Evolutionary conservation across 2,797 vertebrate species (phyloP).

Genomic region (Acrossocheilus wenchowensis): DNA sequence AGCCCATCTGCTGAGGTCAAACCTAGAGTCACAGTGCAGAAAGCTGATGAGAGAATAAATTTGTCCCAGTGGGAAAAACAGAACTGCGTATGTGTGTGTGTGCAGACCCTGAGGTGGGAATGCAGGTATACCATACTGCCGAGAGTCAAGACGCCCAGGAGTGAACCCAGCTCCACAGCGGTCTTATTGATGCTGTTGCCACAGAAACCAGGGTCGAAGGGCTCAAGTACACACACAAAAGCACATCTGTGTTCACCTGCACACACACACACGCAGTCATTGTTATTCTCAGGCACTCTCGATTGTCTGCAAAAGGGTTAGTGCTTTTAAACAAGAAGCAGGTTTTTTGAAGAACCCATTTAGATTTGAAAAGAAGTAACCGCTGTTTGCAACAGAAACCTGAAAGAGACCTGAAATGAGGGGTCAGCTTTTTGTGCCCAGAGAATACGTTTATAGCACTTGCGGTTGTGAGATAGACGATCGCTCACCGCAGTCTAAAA

Average conservation of each 20-base stretch:
- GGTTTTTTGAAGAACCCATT: conserved; percentile 30
- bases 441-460: conserved; percentile 16
- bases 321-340: conserved; percentile 49
- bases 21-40: conserved; percentile 35
- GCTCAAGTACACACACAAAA: conserved; percentile 50
- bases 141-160: conserved; percentile 36
- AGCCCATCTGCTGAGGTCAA: conserved; percentile 50
- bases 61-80: conserved; percentile 41
- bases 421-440: conserved; percentile 31
- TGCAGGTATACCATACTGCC: conserved; percentile 32
- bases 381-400: conserved; percentile 10
- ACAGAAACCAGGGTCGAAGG: conserved; percentile 57
- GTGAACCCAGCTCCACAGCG: conserved; percentile 37
- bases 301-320: conserved; percentile 57
- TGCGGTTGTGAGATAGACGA: not conserved
- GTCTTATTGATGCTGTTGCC: conserved; percentile 57
- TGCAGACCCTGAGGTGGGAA: conserved; percentile 29
- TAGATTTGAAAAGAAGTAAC: conserved; percentile 23
- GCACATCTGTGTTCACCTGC: conserved; percentile 26
- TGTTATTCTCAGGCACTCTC: conserved; percentile 64
- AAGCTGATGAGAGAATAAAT: conserved; percentile 49
- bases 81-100: not conserved
- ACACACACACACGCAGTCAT: conserved; percentile 46
- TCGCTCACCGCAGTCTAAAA: conserved; percentile 10
- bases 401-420: conserved; percentile 25